Conservation (phyloP, 2,113 vertebrate genomes). For the Catharus fuscescens region DNA sequence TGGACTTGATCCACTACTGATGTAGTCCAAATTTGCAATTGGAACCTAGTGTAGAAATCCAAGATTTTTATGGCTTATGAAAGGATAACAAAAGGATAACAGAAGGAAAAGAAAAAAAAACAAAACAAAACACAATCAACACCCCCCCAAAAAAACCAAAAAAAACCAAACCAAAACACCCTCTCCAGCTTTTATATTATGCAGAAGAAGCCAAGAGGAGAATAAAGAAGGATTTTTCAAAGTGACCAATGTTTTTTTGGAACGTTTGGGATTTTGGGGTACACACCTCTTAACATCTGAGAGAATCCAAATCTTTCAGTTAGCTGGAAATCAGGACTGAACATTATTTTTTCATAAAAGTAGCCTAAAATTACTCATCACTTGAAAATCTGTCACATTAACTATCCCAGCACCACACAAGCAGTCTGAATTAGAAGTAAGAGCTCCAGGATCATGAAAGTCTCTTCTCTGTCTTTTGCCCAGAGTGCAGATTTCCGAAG, state of each 20-base stretch:
- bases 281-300: not conserved
- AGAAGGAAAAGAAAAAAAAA: fast-evolving
- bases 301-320: not conserved
- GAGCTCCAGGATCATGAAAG: not conserved
- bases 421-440: not conserved
- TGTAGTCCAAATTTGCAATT: constrained; percentile 23
- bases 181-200: not conserved
- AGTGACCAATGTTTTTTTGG: not conserved
- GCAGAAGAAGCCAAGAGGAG: not conserved
- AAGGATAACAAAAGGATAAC: not conserved
- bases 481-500: not conserved
- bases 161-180: not conserved
- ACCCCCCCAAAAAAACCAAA: no score
- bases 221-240: not conserved
- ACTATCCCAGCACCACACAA: not conserved
- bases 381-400: not conserved
- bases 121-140: no score
- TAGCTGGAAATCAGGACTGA: not conserved
- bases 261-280: not conserved
- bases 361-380: not conserved
- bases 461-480: not conserved
- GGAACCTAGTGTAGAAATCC: not conserved
- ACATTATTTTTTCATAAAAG: not conserved
- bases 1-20: constrained; percentile 30
- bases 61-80: not conserved